Base-by-base conservation (phyloP, 2,113 vertebrate genomes). In the Trichechus manatus region DNA sequence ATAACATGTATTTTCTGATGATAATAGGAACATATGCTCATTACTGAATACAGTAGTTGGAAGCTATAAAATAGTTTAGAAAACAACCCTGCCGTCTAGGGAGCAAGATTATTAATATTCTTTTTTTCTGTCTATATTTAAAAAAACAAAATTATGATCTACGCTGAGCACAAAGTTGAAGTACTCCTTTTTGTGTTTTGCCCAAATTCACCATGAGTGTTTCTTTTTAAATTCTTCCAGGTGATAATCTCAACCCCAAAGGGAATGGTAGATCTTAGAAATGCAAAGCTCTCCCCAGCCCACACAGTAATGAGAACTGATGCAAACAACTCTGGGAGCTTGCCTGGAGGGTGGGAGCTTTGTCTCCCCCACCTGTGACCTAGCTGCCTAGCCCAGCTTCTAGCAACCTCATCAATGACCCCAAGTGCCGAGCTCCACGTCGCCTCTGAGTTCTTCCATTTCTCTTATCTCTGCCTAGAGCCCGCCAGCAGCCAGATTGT, bases 21-120 rank as follows among this genome's bases (percentile, higher is more conserved):
- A 39, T 87, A 74, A 80, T 11, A 87, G 63, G 19, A 93, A 70
- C 27, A 31, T 3, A 39, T 31, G 5, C n/a, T 89, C 88, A 93
- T 81, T 25, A 31, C 72, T 93, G 44, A 82, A 82, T 80, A 56
- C 53, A 56, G 53, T 56, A 89, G 53, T 66, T 93, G 8, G 29
- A 66, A 97, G 83, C 66, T 77, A 63, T 66, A 20, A 39, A 89
- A 53, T 88, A 80, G 44, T 93, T 77, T 75, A 77, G 82, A 79
- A 63, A 88, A 66, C 61, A 94, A 79, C 63, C 66, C 61, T 68
- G 50, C 79, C 20, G 17, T 81, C 23, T 85, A 90, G 47, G 68
- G n/a, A 87, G n/a, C 33, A 27, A 88, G 44, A 47, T 91, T 95
- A 61, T 80, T 90, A 63, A 75, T 77, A 96, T 70, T 89, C 61